Evolutionary conservation across 2,888 invertebrate species (phyloP).

Genomic region (Phlogophora meticulosa): DNA sequence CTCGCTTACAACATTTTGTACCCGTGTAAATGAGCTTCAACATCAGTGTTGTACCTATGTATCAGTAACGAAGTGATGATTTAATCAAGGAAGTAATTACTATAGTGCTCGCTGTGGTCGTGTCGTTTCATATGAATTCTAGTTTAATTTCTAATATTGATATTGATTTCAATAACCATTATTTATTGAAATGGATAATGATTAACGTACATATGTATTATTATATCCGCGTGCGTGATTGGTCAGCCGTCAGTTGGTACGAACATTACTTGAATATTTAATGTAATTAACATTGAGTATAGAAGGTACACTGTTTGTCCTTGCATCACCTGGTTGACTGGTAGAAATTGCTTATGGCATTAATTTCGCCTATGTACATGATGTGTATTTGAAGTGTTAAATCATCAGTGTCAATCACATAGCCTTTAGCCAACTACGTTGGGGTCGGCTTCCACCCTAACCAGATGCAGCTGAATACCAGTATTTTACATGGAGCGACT

Average conservation of each 20-base stretch:
- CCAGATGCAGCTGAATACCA: no score
- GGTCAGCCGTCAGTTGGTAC: background rate
- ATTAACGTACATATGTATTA: background rate
- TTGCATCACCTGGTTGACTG: no score
- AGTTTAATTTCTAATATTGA: conserved; percentile 11
- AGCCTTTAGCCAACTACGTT: no score
- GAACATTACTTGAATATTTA: background rate
- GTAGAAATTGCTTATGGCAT: no score
- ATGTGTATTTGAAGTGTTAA: no score
- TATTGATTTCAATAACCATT: conserved; percentile 10
- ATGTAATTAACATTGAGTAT: background rate
- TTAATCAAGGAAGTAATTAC: conserved; percentile 54
- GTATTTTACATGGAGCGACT: no score
- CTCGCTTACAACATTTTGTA: background rate
- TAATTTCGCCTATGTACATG: no score
- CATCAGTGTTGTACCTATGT: background rate
- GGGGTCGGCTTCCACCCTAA: no score
- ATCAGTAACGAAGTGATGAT: conserved; percentile 16
- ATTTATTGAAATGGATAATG: conserved; percentile 6
- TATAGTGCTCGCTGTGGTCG: conserved; percentile 26
- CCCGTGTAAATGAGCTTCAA: conserved; percentile 7
- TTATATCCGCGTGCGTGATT: conserved; percentile 5
- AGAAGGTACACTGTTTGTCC: no score
- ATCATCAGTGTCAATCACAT: no score
- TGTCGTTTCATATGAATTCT: conserved; percentile 18